Evolutionary conservation across 2,797 vertebrate genomes (phyloP), one percentile per base, ranked within the genome.

Genomic region (Rachycentron canadum): DNA sequence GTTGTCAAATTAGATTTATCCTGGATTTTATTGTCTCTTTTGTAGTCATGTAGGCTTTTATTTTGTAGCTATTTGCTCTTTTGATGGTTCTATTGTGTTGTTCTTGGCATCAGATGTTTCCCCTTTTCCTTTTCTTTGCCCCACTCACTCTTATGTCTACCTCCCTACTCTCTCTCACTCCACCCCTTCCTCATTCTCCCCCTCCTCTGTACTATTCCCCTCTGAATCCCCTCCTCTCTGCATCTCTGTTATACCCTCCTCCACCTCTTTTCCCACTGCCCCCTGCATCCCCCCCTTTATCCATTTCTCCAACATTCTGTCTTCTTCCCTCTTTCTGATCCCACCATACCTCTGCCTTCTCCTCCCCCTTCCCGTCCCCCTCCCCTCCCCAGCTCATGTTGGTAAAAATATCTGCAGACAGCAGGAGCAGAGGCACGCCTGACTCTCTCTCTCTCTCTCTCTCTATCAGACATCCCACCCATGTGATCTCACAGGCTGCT

Each of bases 401-500:
- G 91, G 93, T 95, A 95, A 94, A 95, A 95, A 94, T 95, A 96
- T 97, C 94, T 94, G 94, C 94, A 95, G 94, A 94, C 94, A 94
- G 94, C 92, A 94, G 94, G 90, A 93, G 91, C 90, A 92, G 90
- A 93, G 91, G 93, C 91, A 87, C 84, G 86, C 85, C 91, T 92
- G 86, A 79, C 86, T 87, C 71, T 60, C 72, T 59, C 56, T 50
- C 56, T 52, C 61, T 68, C 81, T 30, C 78, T 60, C 76, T 76
- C 89, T 94, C 94, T 94, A 93, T 94, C 95, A 96, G 96, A 96
- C 96, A 96, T 94, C 95, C 95, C 96, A 96, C 96, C 96, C 96
- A 96, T 98, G 97, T 98, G 97, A 98, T 97, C 96, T 95, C 91
- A 74, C 93, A 95, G 95, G 95, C 96, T 96, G 95, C 87, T 92